Conservation (phyloP, 2,797 vertebrate species). For the Anolis apletophallus region DNA sequence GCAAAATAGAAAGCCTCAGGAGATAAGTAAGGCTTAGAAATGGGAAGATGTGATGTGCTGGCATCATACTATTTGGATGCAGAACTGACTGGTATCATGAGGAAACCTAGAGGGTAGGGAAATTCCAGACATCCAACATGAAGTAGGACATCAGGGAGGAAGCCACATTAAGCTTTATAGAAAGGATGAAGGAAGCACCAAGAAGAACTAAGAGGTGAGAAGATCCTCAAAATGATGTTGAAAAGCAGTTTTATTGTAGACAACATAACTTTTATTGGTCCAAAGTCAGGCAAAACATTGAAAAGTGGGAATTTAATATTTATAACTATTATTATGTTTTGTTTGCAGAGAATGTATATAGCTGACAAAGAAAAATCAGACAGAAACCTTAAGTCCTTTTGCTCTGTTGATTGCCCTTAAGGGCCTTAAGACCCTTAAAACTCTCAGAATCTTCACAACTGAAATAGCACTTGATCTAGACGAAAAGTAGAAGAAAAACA, state of each 20-base stretch:
- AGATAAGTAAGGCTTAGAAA: neutral
- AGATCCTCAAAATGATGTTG: neutral
- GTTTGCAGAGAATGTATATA: slow-evolving; percentile 3
- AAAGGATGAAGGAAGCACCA: neutral
- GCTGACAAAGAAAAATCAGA: slow-evolving; percentile 29
- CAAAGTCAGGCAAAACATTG: no score
- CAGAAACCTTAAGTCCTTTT: slow-evolving; percentile 95
- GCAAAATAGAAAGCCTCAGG: no score
- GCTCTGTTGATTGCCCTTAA: slow-evolving; percentile 98
- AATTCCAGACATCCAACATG: neutral
- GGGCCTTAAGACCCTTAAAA: slow-evolving; percentile 94
- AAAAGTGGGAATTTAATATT: neutral
- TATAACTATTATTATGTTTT: neutral
- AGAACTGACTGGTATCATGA: neutral
- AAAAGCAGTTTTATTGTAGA: neutral
- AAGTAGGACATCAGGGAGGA: neutral
- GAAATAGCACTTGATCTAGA: slow-evolving; percentile 96
- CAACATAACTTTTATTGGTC: neutral
- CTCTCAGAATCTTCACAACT: slow-evolving; percentile 98
- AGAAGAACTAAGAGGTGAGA: neutral
- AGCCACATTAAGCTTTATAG: neutral
- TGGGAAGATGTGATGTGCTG: neutral
- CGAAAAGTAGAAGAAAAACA: slow-evolving; percentile 1
- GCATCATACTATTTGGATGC: neutral
- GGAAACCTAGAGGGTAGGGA: neutral